Conservation (phyloP, 2,113 vertebrate species). For the Riparia riparia region DNA sequence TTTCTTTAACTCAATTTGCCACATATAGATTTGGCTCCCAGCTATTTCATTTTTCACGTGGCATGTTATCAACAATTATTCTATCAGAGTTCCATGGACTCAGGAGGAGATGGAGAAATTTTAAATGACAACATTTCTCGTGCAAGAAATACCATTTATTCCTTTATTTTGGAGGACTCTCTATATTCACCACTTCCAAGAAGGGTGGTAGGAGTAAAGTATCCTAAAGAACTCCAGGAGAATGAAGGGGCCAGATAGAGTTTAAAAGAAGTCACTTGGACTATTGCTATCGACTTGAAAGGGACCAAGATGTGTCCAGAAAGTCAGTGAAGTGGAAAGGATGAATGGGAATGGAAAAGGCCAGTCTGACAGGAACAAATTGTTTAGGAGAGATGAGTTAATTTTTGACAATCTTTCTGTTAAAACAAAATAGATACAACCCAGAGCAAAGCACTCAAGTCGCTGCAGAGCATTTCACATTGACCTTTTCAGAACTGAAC, state of each 20-base stretch:
- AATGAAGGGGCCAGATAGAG: neutral
- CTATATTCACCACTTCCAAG: neutral
- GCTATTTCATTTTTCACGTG: slow-evolving; percentile 71
- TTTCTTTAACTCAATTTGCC: slow-evolving; percentile 62
- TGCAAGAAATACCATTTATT: neutral
- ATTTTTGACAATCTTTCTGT: slow-evolving; percentile 65
- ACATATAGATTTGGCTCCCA: slow-evolving; percentile 66
- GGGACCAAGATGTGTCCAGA: neutral
- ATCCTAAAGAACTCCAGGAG: neutral
- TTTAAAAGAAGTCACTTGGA: neutral
- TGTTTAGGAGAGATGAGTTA: slow-evolving; percentile 63
- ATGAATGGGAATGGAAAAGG: slow-evolving; percentile 59
- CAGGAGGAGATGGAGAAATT: slow-evolving; percentile 11
- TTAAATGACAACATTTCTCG: slow-evolving; percentile 38
- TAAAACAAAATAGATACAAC: slow-evolving; percentile 63
- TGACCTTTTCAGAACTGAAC: slow-evolving; percentile 57
- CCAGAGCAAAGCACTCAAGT: slow-evolving; percentile 40
- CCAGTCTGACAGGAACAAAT: slow-evolving; percentile 61
- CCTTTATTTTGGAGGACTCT: neutral
- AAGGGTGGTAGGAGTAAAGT: neutral
- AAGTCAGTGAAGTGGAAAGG: slow-evolving; percentile 33
- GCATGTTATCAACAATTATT: slow-evolving; percentile 48
- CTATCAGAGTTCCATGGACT: neutral
- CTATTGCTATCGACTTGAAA: neutral
- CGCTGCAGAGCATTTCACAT: neutral